A percentile compares a stretch with the other conserved stretches of the same genome.
These are phyloP conservation scores for Anneissia japonica DNA, from an alignment of 35 echinoderm and acorn worm species.

Conservation along the genomic window DNA sequence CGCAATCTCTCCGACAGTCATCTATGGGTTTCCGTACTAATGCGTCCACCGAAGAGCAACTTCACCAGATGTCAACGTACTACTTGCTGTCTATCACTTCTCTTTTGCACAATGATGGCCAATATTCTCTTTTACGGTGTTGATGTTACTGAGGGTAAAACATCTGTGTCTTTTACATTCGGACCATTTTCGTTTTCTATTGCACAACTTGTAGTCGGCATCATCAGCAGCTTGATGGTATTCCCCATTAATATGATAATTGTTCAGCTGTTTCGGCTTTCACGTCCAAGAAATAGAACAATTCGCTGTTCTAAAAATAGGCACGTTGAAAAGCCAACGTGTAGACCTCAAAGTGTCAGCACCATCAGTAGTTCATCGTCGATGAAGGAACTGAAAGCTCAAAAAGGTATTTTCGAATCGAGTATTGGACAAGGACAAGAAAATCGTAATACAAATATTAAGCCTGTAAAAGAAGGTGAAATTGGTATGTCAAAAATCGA, in stretches of 20 bases:
- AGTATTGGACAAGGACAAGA: not conserved
- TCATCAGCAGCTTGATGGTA: slow-evolving; percentile 89
- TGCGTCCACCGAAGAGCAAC: slow-evolving; percentile 68
- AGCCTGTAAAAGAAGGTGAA: not conserved
- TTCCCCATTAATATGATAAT: slow-evolving; percentile 76
- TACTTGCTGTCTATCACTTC: slow-evolving; percentile 69
- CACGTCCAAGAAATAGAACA: slow-evolving; percentile 6
- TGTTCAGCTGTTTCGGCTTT: slow-evolving; percentile 85
- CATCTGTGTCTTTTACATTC: slow-evolving; percentile 33
- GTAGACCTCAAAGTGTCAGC: not conserved
- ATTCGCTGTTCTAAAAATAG: not conserved
- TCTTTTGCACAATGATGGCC: slow-evolving; percentile 90
- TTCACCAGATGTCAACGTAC: slow-evolving; percentile 72
- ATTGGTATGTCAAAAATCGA: slow-evolving; percentile 1
- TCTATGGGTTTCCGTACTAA: slow-evolving; percentile 87
- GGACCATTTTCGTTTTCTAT: slow-evolving; percentile 72
- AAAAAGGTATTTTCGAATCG: not conserved
- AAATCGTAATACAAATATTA: not conserved
- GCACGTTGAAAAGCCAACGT: not conserved
- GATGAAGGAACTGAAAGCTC: not conserved
- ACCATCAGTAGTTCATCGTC: not conserved
- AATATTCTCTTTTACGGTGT: slow-evolving; percentile 95
- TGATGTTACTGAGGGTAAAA: slow-evolving; percentile 44
- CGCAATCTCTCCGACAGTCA: slow-evolving; percentile 89
- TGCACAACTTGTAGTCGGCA: slow-evolving; percentile 58